Conservation (phyloP, 1,140 invertebrate species). For the Antheraea mylitta region DNA sequence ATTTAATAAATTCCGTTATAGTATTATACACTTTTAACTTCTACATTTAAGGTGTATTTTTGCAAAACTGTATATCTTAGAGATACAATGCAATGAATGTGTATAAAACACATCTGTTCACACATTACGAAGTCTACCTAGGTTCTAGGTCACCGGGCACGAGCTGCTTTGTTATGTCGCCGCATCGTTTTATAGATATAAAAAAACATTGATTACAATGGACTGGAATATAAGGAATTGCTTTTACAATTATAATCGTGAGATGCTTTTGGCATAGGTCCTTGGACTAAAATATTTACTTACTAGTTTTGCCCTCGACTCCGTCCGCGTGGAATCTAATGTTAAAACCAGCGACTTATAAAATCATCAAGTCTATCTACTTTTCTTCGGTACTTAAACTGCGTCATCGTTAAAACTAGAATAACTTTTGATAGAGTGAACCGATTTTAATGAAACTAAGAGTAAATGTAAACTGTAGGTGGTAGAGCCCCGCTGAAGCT, state of each 20-base stretch:
- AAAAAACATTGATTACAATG: constrained; percentile 7
- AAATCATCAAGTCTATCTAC: no score
- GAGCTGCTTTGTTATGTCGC: constrained; percentile 40
- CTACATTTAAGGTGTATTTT: neutral
- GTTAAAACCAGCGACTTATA: no score
- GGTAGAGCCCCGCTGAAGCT: no score
- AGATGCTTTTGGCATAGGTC: neutral
- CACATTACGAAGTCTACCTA: constrained; percentile 32
- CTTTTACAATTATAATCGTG: neutral
- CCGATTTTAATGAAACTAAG: no score
- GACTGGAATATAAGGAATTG: neutral
- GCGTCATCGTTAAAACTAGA: no score
- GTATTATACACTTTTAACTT: neutral
- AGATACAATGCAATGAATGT: neutral
- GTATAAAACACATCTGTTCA: constrained; percentile 26
- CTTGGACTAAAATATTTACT: neutral
- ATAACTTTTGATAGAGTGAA: no score
- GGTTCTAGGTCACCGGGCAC: constrained; percentile 60
- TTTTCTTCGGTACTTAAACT: no score
- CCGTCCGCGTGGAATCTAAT: no score
- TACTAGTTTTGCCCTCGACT: no score
- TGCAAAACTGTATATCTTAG: no score
- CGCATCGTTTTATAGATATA: constrained; percentile 18
- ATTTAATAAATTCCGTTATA: neutral
- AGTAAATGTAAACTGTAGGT: no score